Evolutionary conservation across 2,113 vertebrate genomes (phyloP), one percentile per base, ranked within the genome.

Genomic region (Eurypyga helias): DNA sequence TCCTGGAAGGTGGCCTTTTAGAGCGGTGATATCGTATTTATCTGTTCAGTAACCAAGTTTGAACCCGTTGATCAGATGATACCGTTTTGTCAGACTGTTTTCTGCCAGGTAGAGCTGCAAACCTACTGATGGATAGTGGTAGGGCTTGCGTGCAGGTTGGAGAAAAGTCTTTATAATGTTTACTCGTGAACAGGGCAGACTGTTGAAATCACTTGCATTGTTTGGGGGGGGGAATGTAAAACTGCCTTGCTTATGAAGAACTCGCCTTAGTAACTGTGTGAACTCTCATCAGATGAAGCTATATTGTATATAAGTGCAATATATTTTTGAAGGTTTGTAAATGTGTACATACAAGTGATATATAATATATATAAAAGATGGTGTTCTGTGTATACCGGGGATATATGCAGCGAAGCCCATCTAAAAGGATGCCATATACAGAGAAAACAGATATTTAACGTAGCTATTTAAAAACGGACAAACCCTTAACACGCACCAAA

Each of bases 241-340:
- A 87, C 97, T 96, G 97, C 97, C 97, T 98, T 93, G 86, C 93
- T 97, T 89, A 93, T 94, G 97, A 98, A 98, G 98, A 98, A 96
- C 96, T 95, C 24, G 9, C 82, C 73, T 93, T 91, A 96, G 84
- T 84, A 87, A 91, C 84, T 86, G 83, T 95, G 83, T 80, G 95
- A 96, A 96, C 82, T 95, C 92, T 75, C 79, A 84, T 87, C 70
- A 91, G 97, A 96, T 96, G 80, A 93, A 97, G 96, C 97, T 97
- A 95, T 90, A 49, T 94, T 98, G 97, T 98, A 96, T 97, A 95
- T 98, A 97, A 97, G 98, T 98, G 98, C 98, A 98, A 98, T 98
- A 98, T 97, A 80, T 96, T 96, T 97, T 94, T 97, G 98, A 98
- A 97, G 98, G 97, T 97, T 95, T 95, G 98, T 98, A 98, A 98